Percentiles rank a stretch among this genome's conserved stretches.
phyloP scores from a whole-genome alignment of 2,888 invertebrate genomes.

The Homarus gammarus region DNA sequence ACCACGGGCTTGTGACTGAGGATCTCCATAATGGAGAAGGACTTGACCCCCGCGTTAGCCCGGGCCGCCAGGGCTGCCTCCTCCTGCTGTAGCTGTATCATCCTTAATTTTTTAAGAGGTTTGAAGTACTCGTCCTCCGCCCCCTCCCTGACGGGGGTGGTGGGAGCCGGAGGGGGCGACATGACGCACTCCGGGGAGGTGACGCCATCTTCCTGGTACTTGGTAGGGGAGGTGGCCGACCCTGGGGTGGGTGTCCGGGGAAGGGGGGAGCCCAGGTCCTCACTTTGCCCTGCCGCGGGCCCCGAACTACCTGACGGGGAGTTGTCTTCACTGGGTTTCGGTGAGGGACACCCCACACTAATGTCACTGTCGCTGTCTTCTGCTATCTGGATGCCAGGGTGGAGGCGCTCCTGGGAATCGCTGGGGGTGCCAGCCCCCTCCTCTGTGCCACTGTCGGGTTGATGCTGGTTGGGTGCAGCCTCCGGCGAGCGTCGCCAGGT shows the following conservation, averaged over 20 bases:
- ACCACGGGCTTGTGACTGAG: slow-evolving; percentile 71
- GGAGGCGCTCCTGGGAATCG: neutral
- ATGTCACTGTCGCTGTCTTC: slow-evolving; percentile 60
- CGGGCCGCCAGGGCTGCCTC: slow-evolving; percentile 47
- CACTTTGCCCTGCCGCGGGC: neutral
- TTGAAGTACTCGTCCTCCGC: slow-evolving; percentile 87
- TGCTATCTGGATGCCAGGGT: neutral
- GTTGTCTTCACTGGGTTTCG: slow-evolving; percentile 23
- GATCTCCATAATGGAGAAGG: slow-evolving; percentile 77
- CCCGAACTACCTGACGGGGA: neutral
- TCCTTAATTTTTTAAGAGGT: slow-evolving; percentile 89
- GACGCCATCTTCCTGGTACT: slow-evolving; percentile 39
- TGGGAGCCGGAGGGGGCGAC: slow-evolving; percentile 48
- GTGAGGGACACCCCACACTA: slow-evolving; percentile 56
- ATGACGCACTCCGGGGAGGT: slow-evolving; percentile 37
- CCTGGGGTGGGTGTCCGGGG: slow-evolving; percentile 31
- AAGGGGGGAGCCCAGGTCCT: slow-evolving; percentile 28
- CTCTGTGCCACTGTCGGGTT: slow-evolving; percentile 3
- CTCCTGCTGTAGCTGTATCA: slow-evolving; percentile 79
- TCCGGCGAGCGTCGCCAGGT: slow-evolving; percentile 56
- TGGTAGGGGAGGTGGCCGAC: slow-evolving; percentile 1
- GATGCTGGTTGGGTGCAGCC: slow-evolving; percentile 18
- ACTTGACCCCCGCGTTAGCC: slow-evolving; percentile 73
- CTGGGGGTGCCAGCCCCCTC: slow-evolving; percentile 10
- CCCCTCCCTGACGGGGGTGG: slow-evolving; percentile 35